phyloP scores from a whole-genome alignment of 2,888 invertebrate species.

The Druceiella hillmani region DNA sequence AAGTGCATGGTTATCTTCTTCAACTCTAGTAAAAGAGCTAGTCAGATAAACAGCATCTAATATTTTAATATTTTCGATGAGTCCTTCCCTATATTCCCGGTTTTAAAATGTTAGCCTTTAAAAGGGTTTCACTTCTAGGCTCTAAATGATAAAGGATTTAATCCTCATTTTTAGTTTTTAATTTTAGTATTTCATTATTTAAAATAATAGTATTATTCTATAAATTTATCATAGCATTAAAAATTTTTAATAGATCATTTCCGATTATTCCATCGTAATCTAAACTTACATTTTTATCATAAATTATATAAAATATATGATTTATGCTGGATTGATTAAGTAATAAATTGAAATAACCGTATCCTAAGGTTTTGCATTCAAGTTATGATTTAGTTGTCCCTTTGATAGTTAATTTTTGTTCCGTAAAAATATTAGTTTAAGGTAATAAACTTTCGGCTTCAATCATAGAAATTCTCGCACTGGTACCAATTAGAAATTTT shows the following conservation, averaged over 20 bases:
- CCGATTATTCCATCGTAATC: constrained; percentile 2
- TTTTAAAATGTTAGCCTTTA: constrained; percentile 19
- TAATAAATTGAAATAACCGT: background rate
- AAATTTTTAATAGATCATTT: background rate
- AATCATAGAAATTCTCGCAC: constrained; percentile 1
- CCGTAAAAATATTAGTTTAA: background rate
- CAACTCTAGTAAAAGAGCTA: constrained; percentile 17
- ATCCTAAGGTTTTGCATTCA: background rate
- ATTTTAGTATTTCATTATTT: background rate
- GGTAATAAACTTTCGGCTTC: background rate
- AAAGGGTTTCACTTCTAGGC: constrained; percentile 17
- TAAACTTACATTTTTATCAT: background rate
- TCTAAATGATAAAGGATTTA: constrained; percentile 5
- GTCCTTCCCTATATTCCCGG: constrained; percentile 18
- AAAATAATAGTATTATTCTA: background rate
- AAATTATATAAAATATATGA: background rate
- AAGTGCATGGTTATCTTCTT: constrained; percentile 14
- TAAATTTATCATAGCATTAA: background rate
- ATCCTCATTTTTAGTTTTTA: background rate
- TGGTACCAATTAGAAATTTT: background rate
- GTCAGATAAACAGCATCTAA: constrained; percentile 17
- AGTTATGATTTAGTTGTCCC: background rate
- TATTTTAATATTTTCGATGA: constrained; percentile 14
- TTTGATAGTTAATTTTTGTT: background rate
- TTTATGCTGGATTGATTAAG: background rate